Evolutionary conservation across 2,113 vertebrate genomes (phyloP).

Genomic region (Tachysurus vachellii): DNA sequence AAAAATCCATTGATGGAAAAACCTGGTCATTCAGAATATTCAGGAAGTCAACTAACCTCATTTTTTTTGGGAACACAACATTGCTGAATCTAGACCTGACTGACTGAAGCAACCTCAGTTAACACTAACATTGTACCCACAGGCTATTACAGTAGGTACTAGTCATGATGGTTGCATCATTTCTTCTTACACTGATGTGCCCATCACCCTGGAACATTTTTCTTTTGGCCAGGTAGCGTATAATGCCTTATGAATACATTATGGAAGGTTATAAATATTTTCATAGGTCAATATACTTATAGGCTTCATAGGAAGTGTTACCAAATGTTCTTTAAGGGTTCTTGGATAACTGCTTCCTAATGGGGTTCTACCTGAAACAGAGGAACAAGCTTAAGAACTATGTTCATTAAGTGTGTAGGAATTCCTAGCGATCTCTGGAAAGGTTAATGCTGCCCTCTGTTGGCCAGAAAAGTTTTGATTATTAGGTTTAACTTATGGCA

Average conservation of each 20-base stretch:
- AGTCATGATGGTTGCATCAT: too few relatives aligned
- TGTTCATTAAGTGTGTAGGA: background rate
- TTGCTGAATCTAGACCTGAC: too few relatives aligned
- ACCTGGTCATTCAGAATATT: too few relatives aligned
- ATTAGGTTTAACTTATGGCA: background rate
- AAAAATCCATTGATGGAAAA: too few relatives aligned
- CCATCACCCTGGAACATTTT: too few relatives aligned
- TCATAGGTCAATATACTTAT: background rate
- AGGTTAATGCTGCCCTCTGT: conserved; percentile 18
- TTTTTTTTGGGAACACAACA: too few relatives aligned
- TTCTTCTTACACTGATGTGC: too few relatives aligned
- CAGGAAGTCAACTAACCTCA: too few relatives aligned
- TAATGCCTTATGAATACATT: background rate
- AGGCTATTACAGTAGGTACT: too few relatives aligned
- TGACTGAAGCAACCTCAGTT: too few relatives aligned
- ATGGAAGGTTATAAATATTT: background rate
- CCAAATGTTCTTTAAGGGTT: background rate
- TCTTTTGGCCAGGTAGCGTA: too few relatives aligned
- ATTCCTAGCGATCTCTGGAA: background rate
- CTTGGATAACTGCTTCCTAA: background rate
- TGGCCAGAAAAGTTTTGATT: background rate
- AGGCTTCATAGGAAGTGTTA: background rate
- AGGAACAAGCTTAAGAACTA: background rate
- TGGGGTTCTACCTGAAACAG: background rate
- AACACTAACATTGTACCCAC: too few relatives aligned